Evolutionary conservation across 2,113 vertebrate genomes (phyloP), one percentile per base, ranked within the genome.

Genomic region (Ptilorrhoa leucosticta): DNA sequence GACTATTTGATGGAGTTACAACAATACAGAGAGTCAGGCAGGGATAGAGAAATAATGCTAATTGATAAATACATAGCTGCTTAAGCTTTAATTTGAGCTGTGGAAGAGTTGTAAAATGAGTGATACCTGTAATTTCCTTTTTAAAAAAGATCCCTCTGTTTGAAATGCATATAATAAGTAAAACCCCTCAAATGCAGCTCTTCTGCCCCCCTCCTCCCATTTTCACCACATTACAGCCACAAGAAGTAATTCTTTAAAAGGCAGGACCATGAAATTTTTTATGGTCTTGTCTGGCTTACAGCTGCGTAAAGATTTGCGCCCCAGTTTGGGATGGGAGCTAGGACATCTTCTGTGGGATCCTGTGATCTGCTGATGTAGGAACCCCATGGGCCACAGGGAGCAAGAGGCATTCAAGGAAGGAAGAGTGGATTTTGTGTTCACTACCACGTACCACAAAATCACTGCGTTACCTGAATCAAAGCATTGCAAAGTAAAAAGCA

Each of bases 1-100:
- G 86, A 96, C 85, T 98, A 94, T 98, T 98, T 98, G 97, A 97
- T 97, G 95, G 96, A 97, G 97, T 97, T 98, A 96, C 96, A 97
- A 97, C 96, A 97, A 97, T 96, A 94, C 84, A 83, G 70, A 75
- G 80, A 97, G 93, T 93, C 94, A 98, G 94, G 87, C 86, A 96
- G 87, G 96, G 90, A 96, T 77, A 97, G 94, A 69, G 83, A 97
- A 97, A 94, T 96, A 97, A 98, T 97, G 95, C 83, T 97, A 97
- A 98, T 96, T 98, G 97, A 97, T 97, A 98, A 97, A 97, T 95
- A 93, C 61, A 75, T 93, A 92, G 70, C 93, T 97, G 65, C 93
- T 97, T 95, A 95, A 96, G 94, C 90, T 96, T 96, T 96, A 93
- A 97, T 97, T 96, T 96, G 87, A 96, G 94, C 92, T 91, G 77